Evolutionary conservation across 35 echinoderm and acorn worm species (phyloP), one percentile per base, ranked within the genome.

Genomic region (Holothuria glaberrima): DNA sequence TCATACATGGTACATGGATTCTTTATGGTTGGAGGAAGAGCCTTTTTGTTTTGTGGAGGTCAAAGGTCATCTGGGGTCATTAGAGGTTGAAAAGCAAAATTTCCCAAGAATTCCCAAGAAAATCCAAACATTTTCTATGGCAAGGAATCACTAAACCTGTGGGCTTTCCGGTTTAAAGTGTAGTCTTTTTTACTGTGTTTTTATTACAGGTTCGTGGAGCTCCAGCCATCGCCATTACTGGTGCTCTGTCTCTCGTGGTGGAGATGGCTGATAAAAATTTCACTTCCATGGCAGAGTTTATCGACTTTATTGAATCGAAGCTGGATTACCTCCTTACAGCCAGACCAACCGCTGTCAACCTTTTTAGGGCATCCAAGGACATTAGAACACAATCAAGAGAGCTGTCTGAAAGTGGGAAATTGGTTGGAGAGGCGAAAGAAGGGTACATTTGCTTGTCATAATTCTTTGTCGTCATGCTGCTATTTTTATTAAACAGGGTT

Each of bases 321-420:
- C 83, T 98, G n/a, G 85, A 92, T 12, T 93, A 98, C 64, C 67
- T 98, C 30, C 86, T 88, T 57, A 94, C 96, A n/a, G 90, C 93
- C 32, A 92, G 96, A 75, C 96, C 96, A 5, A 98, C 96, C 6
- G 96, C 93, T 22, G 96, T 98, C 3, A 98, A 98, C 60, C 94
- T 98, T 74, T 78, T 60, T 2, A 74, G 90, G 34, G 91, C 91
- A n/a, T 88, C 88, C 16, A 71, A 92, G 10, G 91, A 93, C 38
- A 87, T 98, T 10, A 91, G 34, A 22, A 32, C 28, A 12, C 32
- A 94, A 25, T 54, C 88, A 4, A 36, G 88, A 12, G 16, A 83
- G 18, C 82, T 94, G 28, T 57, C 27, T 5, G 79, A 26, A 19
- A 48, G 13, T n/a, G 52, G 52, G 52, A 58, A 31, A 14, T 3